phyloP scores from a whole-genome alignment of 2,113 vertebrate genomes.

The Polyodon spathula region DNA sequence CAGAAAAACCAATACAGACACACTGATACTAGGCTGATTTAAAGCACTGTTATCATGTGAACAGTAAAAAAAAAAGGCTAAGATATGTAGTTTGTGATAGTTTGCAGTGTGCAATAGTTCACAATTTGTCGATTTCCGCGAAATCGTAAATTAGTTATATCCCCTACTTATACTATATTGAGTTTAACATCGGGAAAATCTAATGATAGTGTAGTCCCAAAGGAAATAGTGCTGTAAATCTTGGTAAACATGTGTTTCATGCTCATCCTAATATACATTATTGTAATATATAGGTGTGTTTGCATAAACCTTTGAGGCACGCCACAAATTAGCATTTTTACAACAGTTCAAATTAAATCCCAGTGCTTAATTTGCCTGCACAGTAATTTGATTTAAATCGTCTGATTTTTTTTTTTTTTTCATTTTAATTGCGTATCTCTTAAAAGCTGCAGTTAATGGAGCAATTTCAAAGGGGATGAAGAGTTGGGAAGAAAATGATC shows the following conservation, averaged over 20 bases:
- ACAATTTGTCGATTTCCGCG: no score
- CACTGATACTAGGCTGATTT: no score
- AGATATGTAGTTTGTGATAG: no score
- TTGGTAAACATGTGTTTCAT: constrained; percentile 42
- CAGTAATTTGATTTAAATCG: constrained; percentile 60
- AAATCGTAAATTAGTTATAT: no score
- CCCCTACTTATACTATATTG: background rate
- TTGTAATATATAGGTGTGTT: constrained; percentile 58
- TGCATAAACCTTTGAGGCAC: constrained; percentile 54
- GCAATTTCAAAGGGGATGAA: background rate
- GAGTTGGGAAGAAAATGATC: constrained; percentile 6
- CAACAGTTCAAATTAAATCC: constrained; percentile 63
- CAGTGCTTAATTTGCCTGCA: constrained; percentile 57
- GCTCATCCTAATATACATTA: constrained; percentile 53
- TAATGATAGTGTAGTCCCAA: constrained; percentile 44
- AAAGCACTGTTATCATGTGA: no score
- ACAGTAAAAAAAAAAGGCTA: no score
- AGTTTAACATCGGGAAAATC: constrained; percentile 38
- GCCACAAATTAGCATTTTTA: constrained; percentile 60
- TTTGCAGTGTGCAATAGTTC: no score
- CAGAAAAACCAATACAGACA: no score
- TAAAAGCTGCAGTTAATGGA: constrained; percentile 1
- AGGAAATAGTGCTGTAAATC: constrained; percentile 43
- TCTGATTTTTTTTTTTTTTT: constrained; percentile 43
- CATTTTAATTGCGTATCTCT: constrained; percentile 19